A percentile compares a stretch with the other conserved stretches of the same genome.
Evolutionary conservation across 2,888 invertebrate genomes (phyloP).

Genomic region (Scelioninae gen. 2): DNA sequence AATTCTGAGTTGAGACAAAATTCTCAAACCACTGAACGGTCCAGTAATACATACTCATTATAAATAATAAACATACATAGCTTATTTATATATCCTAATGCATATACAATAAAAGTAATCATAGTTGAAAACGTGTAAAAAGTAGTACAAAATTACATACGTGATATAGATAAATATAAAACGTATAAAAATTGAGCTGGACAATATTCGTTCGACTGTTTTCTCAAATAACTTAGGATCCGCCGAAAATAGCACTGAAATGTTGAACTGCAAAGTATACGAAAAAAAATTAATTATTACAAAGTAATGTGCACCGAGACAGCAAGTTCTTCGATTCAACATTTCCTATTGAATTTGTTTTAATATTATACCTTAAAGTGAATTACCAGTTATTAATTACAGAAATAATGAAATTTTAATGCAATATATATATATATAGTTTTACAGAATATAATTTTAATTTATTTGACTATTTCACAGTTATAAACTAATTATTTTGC

Average conservation of each 20-base stretch:
- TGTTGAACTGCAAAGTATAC: constrained; percentile 6
- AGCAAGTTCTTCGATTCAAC: constrained; percentile 13
- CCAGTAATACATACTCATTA: too few relatives aligned
- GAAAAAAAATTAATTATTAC: not conserved
- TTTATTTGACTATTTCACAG: too few relatives aligned
- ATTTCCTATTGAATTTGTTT: too few relatives aligned
- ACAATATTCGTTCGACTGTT: constrained; percentile 11
- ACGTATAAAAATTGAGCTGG: constrained; percentile 44
- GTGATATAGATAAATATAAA: constrained; percentile 5
- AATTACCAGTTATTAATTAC: too few relatives aligned
- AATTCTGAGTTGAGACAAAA: too few relatives aligned
- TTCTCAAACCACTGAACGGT: too few relatives aligned
- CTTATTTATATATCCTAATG: not conserved
- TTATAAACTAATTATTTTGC: too few relatives aligned
- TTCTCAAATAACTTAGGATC: not conserved
- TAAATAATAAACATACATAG: too few relatives aligned
- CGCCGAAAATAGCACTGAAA: not conserved
- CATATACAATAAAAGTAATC: constrained; percentile 7
- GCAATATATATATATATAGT: too few relatives aligned
- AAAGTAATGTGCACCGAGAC: not conserved
- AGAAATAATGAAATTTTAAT: too few relatives aligned
- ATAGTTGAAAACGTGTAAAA: constrained; percentile 2
- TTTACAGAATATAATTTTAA: too few relatives aligned
- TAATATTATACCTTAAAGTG: too few relatives aligned
- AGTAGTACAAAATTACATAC: constrained; percentile 5